Evolutionary conservation across 2,113 vertebrate genomes (phyloP), one percentile per base, ranked within the genome.

Genomic region (Micronycteris hirsuta): DNA sequence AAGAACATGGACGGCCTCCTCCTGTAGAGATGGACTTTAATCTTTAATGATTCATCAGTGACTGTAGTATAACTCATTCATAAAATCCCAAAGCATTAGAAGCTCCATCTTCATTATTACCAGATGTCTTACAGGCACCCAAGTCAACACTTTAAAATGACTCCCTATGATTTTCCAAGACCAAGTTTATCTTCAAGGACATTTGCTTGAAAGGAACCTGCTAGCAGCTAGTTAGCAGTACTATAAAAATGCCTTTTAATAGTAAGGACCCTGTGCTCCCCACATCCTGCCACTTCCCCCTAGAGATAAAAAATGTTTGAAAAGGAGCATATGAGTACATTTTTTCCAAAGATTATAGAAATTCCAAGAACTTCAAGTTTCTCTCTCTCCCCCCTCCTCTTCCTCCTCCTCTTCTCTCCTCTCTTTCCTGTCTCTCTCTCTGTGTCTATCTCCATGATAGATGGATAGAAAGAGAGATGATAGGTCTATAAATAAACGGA

Each of bases 131-230:
- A 89, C n/a, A 93, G 94, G 58, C 24, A 1, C 74, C 94, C 89
- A 96, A 96, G 94, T 95, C 96, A 97, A 96, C 95, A 71, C 80
- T 89, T 97, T 73, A 80, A 61, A 91, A 89, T 93, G 81, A 95
- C 45, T 91, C 45, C 45, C 71, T 81, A 63, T 22, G 78, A 92
- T 81, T 85, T 82, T 91, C 68, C 49, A 89, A 89, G 93, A 89
- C 68, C 54, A 86, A 86, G 77, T 93, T 5, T 65, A 41, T 76
- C 91, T 82, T 96, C 94, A 96, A 96, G 86, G 95, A 61, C 82
- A 82, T 56, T 70, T 88, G 33, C 15, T n/a, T n/a, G 1, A 8
- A 87, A 84, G 15, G 19, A 80, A 33, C 67, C 61, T 63, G 28
- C 38, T 49, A 19, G 31, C 91, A 93, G 45, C 43, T 73, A 15